Evolutionary conservation across 2,113 vertebrate genomes (phyloP).

Genomic region (Fulica atra): DNA sequence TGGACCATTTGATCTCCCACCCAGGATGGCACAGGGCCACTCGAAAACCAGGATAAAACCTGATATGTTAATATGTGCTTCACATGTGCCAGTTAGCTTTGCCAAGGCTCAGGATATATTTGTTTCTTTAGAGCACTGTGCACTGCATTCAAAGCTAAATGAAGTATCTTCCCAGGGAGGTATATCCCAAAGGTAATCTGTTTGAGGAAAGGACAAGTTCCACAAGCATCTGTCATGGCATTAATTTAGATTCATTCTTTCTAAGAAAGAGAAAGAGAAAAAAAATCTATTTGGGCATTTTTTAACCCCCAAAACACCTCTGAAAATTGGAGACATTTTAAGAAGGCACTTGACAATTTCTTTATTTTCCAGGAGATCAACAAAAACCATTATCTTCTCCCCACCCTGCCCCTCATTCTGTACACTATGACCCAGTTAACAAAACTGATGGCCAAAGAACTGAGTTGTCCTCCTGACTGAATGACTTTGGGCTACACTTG

Average conservation of each 20-base stretch:
- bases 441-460: not conserved
- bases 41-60: not conserved
- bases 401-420: no score
- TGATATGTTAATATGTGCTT: not conserved
- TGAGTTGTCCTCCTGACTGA: not conserved
- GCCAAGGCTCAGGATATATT: not conserved
- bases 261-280: not conserved
- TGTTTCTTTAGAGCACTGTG: not conserved
- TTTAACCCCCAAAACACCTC: fast-evolving
- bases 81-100: not conserved
- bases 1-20: fast-evolving
- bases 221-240: not conserved
- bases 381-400: not conserved
- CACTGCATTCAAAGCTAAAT: not conserved
- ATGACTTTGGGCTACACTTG: fast-evolving
- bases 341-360: not conserved
- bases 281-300: not conserved
- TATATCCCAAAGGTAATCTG: not conserved
- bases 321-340: not conserved
- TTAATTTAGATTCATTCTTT: not conserved
- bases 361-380: not conserved
- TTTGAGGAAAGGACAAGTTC: not conserved
- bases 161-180: not conserved
- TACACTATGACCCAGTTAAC: not conserved
- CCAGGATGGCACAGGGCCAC: not conserved